Evolutionary conservation across 2,113 vertebrate species (phyloP).

Genomic region (Notothenia rossii): DNA sequence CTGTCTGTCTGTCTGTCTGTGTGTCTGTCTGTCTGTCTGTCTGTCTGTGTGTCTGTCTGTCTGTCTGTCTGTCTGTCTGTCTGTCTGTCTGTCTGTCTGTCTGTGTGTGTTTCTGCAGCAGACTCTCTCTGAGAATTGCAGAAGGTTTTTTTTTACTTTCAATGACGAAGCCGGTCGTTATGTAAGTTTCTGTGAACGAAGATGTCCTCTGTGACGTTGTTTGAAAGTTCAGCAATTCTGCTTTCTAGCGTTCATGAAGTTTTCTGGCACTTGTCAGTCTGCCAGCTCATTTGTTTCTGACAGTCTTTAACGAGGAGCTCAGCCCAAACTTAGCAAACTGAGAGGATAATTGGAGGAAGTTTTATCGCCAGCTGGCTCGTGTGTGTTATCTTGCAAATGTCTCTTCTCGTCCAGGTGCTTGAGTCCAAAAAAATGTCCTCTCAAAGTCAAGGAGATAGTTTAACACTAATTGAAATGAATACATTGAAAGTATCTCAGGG

Average conservation of each 20-base stretch:
- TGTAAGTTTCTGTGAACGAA: slow-evolving; percentile 51
- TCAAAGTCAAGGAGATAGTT: slow-evolving; percentile 4
- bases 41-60: no score
- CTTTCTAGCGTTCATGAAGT: slow-evolving; percentile 31
- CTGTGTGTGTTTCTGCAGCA: slow-evolving; percentile 28
- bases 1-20: slow-evolving; percentile 16
- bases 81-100: not conserved
- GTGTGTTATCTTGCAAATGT: slow-evolving; percentile 39
- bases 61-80: no score
- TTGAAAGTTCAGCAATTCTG: slow-evolving; percentile 33
- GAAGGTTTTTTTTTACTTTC: slow-evolving; percentile 51
- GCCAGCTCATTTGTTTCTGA: slow-evolving; percentile 7
- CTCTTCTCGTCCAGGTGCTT: slow-evolving; percentile 45
- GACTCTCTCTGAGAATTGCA: slow-evolving; percentile 70
- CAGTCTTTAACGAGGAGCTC: slow-evolving; percentile 16
- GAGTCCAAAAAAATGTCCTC: slow-evolving; percentile 17
- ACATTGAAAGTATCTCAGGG: no score
- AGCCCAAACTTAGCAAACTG: slow-evolving; percentile 28
- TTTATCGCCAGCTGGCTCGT: slow-evolving; percentile 21
- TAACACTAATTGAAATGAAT: not conserved
- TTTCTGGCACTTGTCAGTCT: slow-evolving; percentile 34
- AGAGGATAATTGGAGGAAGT: slow-evolving; percentile 50
- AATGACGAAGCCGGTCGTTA: slow-evolving; percentile 60
- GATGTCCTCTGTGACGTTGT: slow-evolving; percentile 29
- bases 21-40: slow-evolving; percentile 16